Evolutionary conservation across 2,888 invertebrate genomes (phyloP).

Genomic region (Dasysyrphus tricinctus): DNA sequence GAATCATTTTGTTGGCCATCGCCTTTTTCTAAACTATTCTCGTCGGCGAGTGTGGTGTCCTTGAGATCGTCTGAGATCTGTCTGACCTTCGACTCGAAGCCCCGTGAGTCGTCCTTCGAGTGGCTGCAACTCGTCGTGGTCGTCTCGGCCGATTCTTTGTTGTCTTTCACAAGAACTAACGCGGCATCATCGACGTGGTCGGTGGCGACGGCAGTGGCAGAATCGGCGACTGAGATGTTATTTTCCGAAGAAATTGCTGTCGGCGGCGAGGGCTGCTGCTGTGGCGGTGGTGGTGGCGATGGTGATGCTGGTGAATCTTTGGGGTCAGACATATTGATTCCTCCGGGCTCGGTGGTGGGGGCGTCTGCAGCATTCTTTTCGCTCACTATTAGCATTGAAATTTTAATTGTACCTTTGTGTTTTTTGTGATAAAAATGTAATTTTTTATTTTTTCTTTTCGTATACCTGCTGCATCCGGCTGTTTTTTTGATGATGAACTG

Average conservation of each 20-base stretch:
- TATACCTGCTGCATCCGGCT: slow-evolving; percentile 74
- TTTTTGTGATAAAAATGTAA: slow-evolving; percentile 26
- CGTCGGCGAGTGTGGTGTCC: slow-evolving; percentile 79
- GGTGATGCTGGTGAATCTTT: slow-evolving; percentile 75
- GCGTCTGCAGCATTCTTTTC: slow-evolving; percentile 77
- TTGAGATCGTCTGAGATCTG: slow-evolving; percentile 81
- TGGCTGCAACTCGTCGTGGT: slow-evolving; percentile 46
- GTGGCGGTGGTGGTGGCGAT: slow-evolving; percentile 76
- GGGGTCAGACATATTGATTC: slow-evolving; percentile 62
- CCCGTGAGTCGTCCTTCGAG: slow-evolving; percentile 68
- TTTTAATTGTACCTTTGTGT: neutral
- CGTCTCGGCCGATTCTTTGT: slow-evolving; percentile 50
- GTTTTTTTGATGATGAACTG: slow-evolving; percentile 69
- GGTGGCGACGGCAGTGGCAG: slow-evolving; percentile 27
- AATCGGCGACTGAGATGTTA: slow-evolving; percentile 14
- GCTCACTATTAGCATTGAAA: slow-evolving; percentile 54
- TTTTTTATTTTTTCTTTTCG: slow-evolving; percentile 41
- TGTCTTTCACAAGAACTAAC: slow-evolving; percentile 44
- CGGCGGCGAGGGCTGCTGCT: slow-evolving; percentile 76
- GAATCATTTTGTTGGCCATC: slow-evolving; percentile 37
- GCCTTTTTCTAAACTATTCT: slow-evolving; percentile 67
- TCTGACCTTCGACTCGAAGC: slow-evolving; percentile 81
- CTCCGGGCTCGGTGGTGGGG: slow-evolving; percentile 69
- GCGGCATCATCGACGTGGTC: slow-evolving; percentile 38
- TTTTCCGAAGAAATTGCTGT: slow-evolving; percentile 48